Percentiles rank a stretch among this genome's conserved stretches.
phyloP scores from a whole-genome alignment of 1,140 invertebrate genomes.

The Drosophila oshimai region DNA sequence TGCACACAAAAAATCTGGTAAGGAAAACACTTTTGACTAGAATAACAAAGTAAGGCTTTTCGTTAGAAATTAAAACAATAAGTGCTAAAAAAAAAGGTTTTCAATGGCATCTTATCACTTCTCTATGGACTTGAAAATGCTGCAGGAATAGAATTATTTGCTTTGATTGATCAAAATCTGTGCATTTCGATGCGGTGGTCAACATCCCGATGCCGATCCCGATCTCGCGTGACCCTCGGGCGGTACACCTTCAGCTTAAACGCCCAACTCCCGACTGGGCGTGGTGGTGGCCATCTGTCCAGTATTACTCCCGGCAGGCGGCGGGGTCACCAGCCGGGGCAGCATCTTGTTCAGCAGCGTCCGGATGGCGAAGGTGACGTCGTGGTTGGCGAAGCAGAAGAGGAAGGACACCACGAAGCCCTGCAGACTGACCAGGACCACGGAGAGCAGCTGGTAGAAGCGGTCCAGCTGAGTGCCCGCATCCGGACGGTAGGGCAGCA shows the following conservation, averaged over 20 bases:
- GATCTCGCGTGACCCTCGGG: not conserved
- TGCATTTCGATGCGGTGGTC: slow-evolving; percentile 22
- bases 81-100: not conserved
- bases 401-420: slow-evolving; percentile 92
- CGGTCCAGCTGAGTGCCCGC: slow-evolving; percentile 86
- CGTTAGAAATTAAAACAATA: too few relatives aligned
- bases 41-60: too few relatives aligned
- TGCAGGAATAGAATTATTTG: not conserved
- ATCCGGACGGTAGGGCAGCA: slow-evolving; percentile 91
- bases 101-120: too few relatives aligned
- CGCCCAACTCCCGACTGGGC: slow-evolving; percentile 78
- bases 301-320: slow-evolving; percentile 75
- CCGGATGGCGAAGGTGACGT: slow-evolving; percentile 86
- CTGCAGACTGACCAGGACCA: slow-evolving; percentile 92
- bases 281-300: slow-evolving; percentile 81
- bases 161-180: slow-evolving; percentile 21
- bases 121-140: too few relatives aligned
- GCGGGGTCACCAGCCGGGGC: slow-evolving; percentile 65
- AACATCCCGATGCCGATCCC: slow-evolving; percentile 3
- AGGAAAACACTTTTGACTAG: too few relatives aligned
- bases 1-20: too few relatives aligned
- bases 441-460: slow-evolving; percentile 90
- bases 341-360: slow-evolving; percentile 78
- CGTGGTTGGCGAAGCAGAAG: slow-evolving; percentile 96
- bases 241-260: slow-evolving; percentile 57